A percentile compares a stretch with the other conserved stretches of the same genome.
Conservation (phyloP, 1,140 invertebrate genomes). For the Teleogryllus occipitalis region DNA sequence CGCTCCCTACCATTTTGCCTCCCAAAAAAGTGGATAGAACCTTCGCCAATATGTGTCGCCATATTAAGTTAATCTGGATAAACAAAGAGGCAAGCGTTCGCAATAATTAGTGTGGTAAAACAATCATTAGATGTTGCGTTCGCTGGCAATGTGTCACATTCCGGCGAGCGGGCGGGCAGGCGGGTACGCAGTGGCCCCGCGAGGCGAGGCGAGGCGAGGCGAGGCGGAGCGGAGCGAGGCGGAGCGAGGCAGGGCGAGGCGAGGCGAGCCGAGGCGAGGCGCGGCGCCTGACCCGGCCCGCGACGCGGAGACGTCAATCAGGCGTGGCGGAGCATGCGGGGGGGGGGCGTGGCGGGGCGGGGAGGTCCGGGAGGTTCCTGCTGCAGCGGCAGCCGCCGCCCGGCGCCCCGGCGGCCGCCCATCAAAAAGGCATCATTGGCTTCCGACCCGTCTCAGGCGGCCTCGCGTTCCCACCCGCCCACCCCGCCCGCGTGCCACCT, state of each 20-base stretch:
- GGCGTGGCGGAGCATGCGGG: too few species aligned
- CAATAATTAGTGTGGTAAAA: slow-evolving; percentile 5
- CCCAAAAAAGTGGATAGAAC: not conserved
- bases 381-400: not conserved
- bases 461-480: too few species aligned
- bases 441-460: not conserved
- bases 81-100: slow-evolving; percentile 3
- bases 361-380: not conserved
- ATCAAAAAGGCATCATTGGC: slow-evolving; percentile 3
- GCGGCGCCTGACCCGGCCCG: too few species aligned
- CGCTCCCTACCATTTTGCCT: not conserved
- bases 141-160: not conserved
- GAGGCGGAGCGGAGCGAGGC: too few species aligned
- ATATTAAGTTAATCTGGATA: slow-evolving; percentile 6
- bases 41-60: not conserved
- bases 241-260: too few species aligned
- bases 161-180: too few species aligned
- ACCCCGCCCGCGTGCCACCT: too few species aligned
- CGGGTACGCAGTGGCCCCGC: not conserved
- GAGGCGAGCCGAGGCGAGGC: too few species aligned
- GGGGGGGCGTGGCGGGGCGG: too few species aligned
- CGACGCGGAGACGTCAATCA: not conserved
- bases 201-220: not conserved
- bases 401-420: too few species aligned
- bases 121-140: slow-evolving; percentile 4